Percentiles rank a stretch among this genome's conserved stretches.
These are phyloP conservation scores for Labrus mixtus DNA, from an alignment of 2,113 vertebrate genomes.

Conservation along the genomic window DNA sequence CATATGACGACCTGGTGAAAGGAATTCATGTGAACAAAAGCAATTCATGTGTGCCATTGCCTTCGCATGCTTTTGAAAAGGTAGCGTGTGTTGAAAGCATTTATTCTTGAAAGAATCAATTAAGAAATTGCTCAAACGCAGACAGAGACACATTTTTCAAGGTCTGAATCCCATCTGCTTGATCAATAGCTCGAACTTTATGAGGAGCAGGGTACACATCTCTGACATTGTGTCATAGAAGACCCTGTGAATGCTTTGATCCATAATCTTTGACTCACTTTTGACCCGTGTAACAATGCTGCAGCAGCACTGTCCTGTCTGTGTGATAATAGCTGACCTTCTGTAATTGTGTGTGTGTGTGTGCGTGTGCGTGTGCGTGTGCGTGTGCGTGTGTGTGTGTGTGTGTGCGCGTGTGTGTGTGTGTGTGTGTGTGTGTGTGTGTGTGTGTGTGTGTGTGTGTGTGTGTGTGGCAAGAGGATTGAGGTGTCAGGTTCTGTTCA, in stretches of 20 bases:
- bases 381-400: not conserved
- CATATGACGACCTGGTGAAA: conserved; percentile 4
- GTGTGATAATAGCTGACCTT: conserved; percentile 15
- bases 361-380: conserved; percentile 1
- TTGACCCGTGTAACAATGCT: conserved; percentile 15
- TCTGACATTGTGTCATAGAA: conserved; percentile 15
- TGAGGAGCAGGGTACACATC: conserved; percentile 3
- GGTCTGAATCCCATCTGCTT: conserved; percentile 28
- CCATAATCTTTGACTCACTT: conserved; percentile 24
- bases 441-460: not conserved
- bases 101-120: conserved; percentile 56
- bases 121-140: conserved; percentile 57
- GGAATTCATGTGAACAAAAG: conserved; percentile 56
- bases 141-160: conserved; percentile 58
- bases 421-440: not conserved
- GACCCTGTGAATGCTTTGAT: conserved; percentile 18
- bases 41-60: conserved; percentile 23
- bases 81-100: conserved; percentile 49
- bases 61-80: conserved; percentile 59
- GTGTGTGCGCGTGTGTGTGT: not conserved
- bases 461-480: not conserved
- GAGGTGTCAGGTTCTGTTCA: not conserved
- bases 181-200: conserved; percentile 23
- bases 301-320: conserved; percentile 3
- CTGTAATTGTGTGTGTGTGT: conserved; percentile 10